Evolutionary conservation across 2,888 invertebrate species (phyloP).

Genomic region (Orchestes rusci): DNA sequence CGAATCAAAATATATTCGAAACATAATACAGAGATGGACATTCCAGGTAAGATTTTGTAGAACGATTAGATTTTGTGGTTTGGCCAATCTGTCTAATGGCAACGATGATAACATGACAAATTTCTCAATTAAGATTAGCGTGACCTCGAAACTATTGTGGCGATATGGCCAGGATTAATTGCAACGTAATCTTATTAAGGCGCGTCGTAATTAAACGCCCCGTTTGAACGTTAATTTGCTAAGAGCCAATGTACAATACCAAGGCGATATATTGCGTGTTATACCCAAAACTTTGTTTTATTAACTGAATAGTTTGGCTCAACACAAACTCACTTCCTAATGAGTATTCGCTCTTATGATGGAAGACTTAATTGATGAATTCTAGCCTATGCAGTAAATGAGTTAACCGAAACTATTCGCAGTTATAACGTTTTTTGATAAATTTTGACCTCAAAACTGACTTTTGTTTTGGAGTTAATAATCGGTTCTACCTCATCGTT

Average conservation of each 20-base stretch:
- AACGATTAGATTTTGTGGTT: slow-evolving; percentile 20
- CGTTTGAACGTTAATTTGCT: slow-evolving; percentile 24
- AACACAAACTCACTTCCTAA: slow-evolving; percentile 4
- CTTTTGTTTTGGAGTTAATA: too few species aligned
- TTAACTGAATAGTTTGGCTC: slow-evolving; percentile 17
- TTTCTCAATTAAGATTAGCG: slow-evolving; percentile 26
- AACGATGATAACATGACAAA: slow-evolving; percentile 26
- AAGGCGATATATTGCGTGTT: slow-evolving; percentile 18
- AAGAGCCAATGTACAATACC: slow-evolving; percentile 20
- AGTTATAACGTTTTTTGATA: too few species aligned
- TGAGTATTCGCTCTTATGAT: too few species aligned
- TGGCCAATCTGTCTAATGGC: slow-evolving; percentile 19
- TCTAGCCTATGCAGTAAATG: too few species aligned
- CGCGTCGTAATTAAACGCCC: slow-evolving; percentile 22
- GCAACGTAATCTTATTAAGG: slow-evolving; percentile 25
- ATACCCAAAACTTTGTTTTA: slow-evolving; percentile 15
- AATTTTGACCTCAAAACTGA: too few species aligned
- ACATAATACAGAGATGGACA: too few species aligned
- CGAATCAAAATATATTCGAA: too few species aligned
- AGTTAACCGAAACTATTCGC: too few species aligned
- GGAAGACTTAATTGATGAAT: too few species aligned
- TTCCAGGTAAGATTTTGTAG: slow-evolving; percentile 19
- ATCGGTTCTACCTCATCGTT: too few species aligned
- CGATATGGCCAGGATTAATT: slow-evolving; percentile 24
- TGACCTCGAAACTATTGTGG: slow-evolving; percentile 21